Base-by-base conservation (phyloP, 1,140 invertebrate genomes). In the Hyposmocoma kahamanoa region DNA sequence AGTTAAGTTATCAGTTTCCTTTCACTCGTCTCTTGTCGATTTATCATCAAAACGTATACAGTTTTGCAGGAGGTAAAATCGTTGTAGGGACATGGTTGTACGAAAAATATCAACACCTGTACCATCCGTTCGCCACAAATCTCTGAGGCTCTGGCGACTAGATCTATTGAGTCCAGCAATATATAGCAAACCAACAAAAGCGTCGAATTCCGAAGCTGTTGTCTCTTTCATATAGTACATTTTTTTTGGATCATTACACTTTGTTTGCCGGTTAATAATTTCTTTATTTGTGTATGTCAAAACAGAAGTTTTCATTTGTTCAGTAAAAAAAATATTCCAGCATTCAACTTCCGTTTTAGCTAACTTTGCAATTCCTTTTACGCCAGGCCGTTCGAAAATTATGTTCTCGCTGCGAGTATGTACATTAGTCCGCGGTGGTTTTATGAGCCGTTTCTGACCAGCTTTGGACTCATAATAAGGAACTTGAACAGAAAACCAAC, bases 81-180 rank as follows among this genome's bases (percentile, higher is more conserved):
- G 11, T 26, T 62, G 47, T 19, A 55, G 10, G 6, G 56, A 58
- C 57, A 67, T 63, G 0, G 53, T 56, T 6, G 34, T 47, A 1
- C 53, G 26, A 58, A 67, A 62, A 9, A 67, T 58, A 15, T 67
- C 59, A 9, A 65, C 48, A 22, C 55, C 62, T 24, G 58, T 65
- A 9, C 58, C 58, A 54, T 58, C 62, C 17, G 47, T 53, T 11
- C 38, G 22, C 60, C 55, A 63, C 9, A 62, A 42, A 44, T 66
- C 59, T 42, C 42, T 58, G 1, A 67, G n/a, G 49, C 19, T 59
- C 41, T 60, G 64, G 9, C 60, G 42, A 43, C 43, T 51, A 19
- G 57, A 62, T 39, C 28, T 43, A 34, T 24, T 47, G 9, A 56
- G 20, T 10, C 58, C 58, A 56, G 53, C 58, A n/a, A 61, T 32